Base-by-base conservation (phyloP, 1,140 invertebrate species). In the Cotesia typhae region DNA sequence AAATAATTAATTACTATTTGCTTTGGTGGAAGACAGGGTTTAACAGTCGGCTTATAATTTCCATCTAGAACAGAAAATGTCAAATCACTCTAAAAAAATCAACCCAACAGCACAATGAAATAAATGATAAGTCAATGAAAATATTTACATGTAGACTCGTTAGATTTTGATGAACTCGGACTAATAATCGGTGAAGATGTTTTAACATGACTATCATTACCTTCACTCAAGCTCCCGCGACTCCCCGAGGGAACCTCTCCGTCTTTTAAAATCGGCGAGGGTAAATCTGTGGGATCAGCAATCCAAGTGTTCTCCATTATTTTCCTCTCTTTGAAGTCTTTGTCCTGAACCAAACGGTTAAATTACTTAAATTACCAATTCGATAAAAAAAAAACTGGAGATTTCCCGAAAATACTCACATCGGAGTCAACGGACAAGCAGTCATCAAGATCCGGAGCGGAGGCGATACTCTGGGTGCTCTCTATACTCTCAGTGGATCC, bases 401-500 rank as follows among this genome's bases (percentile, higher is more conserved):
- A 65, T 77, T 83, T 81, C 17, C 84, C 78, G 70, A 81, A 74
- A n/a, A 79, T 74, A 9, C 83, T 84, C 57, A 81, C 81, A 53
- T 87, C 84, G 1, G 85, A 86, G 61, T 83, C 84, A 10, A 78
- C 71, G 55, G 81, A 83, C 14, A 83, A 66, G 67, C 80, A 64
- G 57, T 84, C 83, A 38, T 84, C 82, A 7, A 82, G 65, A 41
- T 82, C 86, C 2, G 85, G 85, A 4, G 83, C 85, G 65, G 85
- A 85, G 52, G 84, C 84, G 7, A 82, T 80, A 57, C 84, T 86
- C 10, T 82, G 82, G 0, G 80, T 85, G 61, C 86, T 87, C 28
- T 84, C 84, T 37, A 87, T 86, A 61, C 85, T 87, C 51, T 87
- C 86, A 5, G 83, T 86, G 7, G 86, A 87, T 5, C 83, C 82